Evolutionary conservation across 1,140 invertebrate genomes (phyloP).

Genomic region (Callitettix versicolor): DNA sequence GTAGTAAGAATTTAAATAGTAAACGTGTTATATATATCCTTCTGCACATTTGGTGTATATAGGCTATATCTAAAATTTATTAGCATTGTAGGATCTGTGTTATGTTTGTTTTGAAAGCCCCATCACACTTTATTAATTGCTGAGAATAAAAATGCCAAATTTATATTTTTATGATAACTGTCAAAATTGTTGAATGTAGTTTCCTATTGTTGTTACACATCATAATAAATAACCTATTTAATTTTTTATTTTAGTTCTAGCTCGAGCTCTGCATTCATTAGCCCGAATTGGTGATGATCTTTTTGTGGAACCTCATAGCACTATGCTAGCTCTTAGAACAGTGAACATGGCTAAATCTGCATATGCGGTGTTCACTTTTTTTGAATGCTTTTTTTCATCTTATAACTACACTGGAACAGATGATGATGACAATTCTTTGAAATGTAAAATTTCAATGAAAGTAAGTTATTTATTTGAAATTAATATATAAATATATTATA

Average conservation of each 20-base stretch:
- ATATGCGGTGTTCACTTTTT: background rate
- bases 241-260: conserved; percentile 5
- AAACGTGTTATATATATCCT: no score
- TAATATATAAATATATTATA: no score
- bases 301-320: conserved; percentile 2
- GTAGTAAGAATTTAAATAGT: no score
- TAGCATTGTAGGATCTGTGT: background rate
- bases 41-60: no score
- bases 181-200: background rate
- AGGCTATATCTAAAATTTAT: no score
- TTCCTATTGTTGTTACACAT: background rate
- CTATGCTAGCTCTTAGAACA: background rate
- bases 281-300: conserved; percentile 7
- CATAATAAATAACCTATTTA: background rate
- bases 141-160: background rate
- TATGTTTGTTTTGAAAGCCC: background rate
- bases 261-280: conserved; percentile 4
- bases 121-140: background rate
- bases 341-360: conserved; percentile 6
- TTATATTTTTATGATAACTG: background rate
- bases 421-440: background rate
- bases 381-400: conserved; percentile 4
- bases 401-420: background rate
- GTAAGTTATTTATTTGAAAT: no score
- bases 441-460: conserved; percentile 12